Evolutionary conservation across 1,140 invertebrate genomes (phyloP).

Genomic region (Tetramorium alpestre): DNA sequence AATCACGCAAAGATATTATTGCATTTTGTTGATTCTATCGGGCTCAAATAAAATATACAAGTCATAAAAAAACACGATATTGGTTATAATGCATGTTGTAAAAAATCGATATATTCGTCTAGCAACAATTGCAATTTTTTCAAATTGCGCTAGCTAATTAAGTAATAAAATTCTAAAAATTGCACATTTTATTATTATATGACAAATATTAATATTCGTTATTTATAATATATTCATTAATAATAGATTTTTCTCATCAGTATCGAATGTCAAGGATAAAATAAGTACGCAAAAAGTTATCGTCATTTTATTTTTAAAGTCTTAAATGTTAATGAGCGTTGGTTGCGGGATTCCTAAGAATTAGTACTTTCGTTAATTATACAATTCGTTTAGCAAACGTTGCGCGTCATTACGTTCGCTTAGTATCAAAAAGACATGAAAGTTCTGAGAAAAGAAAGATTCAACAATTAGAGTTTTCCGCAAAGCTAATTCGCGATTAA

Average conservation of each 20-base stretch:
- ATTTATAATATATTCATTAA: background rate
- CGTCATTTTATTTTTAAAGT: background rate
- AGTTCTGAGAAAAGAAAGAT: background rate
- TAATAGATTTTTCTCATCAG: background rate
- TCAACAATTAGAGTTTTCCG: background rate
- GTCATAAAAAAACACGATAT: background rate
- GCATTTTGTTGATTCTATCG: slow-evolving; percentile 15
- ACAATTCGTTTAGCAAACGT: background rate
- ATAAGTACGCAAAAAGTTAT: background rate
- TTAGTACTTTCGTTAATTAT: background rate
- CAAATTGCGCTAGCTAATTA: background rate
- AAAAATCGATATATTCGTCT: background rate
- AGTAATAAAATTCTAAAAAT: background rate
- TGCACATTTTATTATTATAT: background rate
- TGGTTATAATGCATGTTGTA: background rate
- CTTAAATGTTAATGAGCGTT: background rate
- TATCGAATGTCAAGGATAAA: background rate
- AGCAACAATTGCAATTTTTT: background rate
- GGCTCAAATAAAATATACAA: slow-evolving; percentile 2
- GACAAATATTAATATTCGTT: background rate
- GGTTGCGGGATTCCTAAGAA: background rate
- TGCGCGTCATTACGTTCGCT: background rate
- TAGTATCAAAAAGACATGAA: background rate
- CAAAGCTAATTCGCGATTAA: slow-evolving; percentile 17
- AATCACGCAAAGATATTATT: slow-evolving; percentile 7